phyloP scores from a whole-genome alignment of 2,113 vertebrate species.

The Ammodytes marinus region DNA sequence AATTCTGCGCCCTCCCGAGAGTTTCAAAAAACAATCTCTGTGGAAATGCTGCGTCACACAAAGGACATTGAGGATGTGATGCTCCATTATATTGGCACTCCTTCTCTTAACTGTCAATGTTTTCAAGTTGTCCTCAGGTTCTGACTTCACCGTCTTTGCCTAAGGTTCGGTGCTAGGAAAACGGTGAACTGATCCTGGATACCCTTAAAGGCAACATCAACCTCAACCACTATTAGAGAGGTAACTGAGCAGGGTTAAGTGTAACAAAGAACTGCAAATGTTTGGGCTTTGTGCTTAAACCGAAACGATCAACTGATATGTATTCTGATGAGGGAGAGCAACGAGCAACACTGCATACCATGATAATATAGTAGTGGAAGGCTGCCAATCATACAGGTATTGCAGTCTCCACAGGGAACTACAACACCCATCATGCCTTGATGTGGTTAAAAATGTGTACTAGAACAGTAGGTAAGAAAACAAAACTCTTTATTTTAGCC shows the following conservation, averaged over 20 bases:
- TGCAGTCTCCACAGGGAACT: slow-evolving; percentile 60
- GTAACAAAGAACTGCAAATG: slow-evolving; percentile 23
- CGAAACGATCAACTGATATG: slow-evolving; percentile 60
- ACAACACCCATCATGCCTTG: slow-evolving; percentile 79
- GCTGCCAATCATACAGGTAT: slow-evolving; percentile 78
- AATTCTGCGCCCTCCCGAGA: slow-evolving; percentile 6
- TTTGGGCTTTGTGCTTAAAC: slow-evolving; percentile 61
- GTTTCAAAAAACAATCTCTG: slow-evolving; percentile 33
- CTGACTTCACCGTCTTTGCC: slow-evolving; percentile 28
- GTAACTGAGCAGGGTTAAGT: slow-evolving; percentile 39
- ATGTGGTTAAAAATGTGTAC: slow-evolving; percentile 42
- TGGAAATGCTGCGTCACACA: slow-evolving; percentile 29
- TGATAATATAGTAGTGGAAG: slow-evolving; percentile 42
- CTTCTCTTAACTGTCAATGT: slow-evolving; percentile 45
- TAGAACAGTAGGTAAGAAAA: slow-evolving; percentile 31
- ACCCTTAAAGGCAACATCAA: slow-evolving; percentile 71
- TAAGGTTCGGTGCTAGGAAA: slow-evolving; percentile 65
- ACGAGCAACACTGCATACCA: slow-evolving; percentile 20
- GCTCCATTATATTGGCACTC: slow-evolving; percentile 62
- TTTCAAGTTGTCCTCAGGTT: slow-evolving; percentile 54
- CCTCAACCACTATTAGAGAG: slow-evolving; percentile 47
- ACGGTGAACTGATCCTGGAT: slow-evolving; percentile 65
- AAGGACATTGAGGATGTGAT: slow-evolving; percentile 45
- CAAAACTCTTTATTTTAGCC: slow-evolving; percentile 32
- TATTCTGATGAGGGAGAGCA: slow-evolving; percentile 43